Percentiles rank a stretch among this genome's conserved stretches.
Evolutionary conservation across 1,140 invertebrate genomes (phyloP).

Genomic region (Argopecten irradians): DNA sequence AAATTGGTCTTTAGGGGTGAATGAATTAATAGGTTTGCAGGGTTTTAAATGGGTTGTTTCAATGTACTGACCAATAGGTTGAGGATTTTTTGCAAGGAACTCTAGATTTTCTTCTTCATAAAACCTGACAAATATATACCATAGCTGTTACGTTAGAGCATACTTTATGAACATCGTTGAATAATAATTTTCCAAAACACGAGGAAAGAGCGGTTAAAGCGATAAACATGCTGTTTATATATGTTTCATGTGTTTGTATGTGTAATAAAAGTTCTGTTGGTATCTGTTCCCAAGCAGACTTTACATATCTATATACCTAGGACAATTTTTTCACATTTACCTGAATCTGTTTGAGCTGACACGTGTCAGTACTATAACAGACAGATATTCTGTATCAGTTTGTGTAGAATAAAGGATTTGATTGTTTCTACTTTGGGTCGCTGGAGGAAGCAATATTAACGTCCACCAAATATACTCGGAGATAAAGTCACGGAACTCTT

Average conservation of each 20-base stretch:
- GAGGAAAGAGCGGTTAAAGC: neutral
- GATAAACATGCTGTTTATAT: neutral
- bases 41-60: no score
- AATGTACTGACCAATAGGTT: no score
- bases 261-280: neutral
- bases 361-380: neutral
- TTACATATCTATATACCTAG: neutral
- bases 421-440: neutral
- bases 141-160: no score
- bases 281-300: neutral
- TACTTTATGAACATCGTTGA: no score
- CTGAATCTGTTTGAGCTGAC: neutral
- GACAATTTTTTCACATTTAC: neutral
- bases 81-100: no score
- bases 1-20: no score
- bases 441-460: neutral
- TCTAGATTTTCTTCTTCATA: no score
- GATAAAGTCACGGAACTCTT: neutral
- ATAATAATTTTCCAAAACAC: neutral
- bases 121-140: no score
- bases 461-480: neutral
- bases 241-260: neutral
- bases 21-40: no score
- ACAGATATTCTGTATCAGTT: neutral
- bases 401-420: neutral